Evolutionary conservation across 2,888 invertebrate genomes (phyloP).

Genomic region (Synergus japonicus): DNA sequence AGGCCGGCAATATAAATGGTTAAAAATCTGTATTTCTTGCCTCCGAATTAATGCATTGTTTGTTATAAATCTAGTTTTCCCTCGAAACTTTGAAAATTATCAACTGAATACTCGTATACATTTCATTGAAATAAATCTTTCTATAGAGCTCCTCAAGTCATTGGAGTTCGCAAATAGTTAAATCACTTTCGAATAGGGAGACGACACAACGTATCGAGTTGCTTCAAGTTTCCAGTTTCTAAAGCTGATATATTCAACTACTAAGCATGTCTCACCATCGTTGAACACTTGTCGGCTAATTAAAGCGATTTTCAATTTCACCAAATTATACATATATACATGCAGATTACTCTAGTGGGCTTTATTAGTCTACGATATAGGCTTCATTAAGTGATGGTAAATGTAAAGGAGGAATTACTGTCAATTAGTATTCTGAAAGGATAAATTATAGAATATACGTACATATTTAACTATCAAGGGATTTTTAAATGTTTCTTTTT

Average conservation of each 20-base stretch:
- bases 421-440: neutral
- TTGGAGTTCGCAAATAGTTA: conserved; percentile 13
- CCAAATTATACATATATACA: neutral
- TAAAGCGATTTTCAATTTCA: conserved; percentile 23
- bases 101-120: neutral
- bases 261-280: neutral
- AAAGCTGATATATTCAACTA: conserved; percentile 27
- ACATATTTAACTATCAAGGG: no score
- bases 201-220: conserved; percentile 9
- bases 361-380: neutral
- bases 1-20: no score
- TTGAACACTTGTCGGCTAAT: conserved; percentile 32
- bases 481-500: neutral
- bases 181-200: conserved; percentile 27
- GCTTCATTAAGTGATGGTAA: neutral
- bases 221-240: conserved; percentile 11
- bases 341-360: neutral
- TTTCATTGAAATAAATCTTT: conserved; percentile 21
- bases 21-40: no score
- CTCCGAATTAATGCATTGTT: neutral
- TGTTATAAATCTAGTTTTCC: neutral
- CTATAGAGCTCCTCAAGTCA: conserved; percentile 11
- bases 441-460: neutral
- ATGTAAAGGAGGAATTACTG: neutral
- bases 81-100: neutral